These are phyloP conservation scores for Eleutherodactylus coqui DNA, from an alignment of 2,797 vertebrate species.

Conservation along the genomic window DNA sequence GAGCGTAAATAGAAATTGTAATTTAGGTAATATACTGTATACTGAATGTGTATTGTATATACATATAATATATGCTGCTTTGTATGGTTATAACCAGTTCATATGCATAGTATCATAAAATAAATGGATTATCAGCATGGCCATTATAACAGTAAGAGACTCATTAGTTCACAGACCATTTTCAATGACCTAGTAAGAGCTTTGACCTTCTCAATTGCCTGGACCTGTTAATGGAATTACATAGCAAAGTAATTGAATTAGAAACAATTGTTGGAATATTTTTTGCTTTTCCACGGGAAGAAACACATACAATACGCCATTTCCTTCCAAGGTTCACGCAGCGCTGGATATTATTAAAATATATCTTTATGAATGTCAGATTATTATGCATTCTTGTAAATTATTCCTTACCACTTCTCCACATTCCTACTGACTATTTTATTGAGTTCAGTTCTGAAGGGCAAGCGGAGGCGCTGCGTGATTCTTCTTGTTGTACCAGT, in stretches of 20 bases:
- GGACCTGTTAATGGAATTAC: conserved; percentile 24
- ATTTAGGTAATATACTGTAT: neutral
- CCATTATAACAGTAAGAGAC: neutral
- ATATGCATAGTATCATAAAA: conserved; percentile 1
- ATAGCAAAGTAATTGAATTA: neutral
- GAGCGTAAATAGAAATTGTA: neutral
- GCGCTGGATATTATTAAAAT: neutral
- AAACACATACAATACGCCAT: no score
- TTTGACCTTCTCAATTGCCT: conserved; percentile 25
- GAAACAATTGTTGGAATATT: neutral
- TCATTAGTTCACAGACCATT: conserved; percentile 19
- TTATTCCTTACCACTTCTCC: neutral
- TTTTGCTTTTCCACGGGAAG: neutral
- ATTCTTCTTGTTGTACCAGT: neutral
- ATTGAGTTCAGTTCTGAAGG: neutral
- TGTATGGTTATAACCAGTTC: conserved; percentile 7
- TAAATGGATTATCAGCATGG: neutral
- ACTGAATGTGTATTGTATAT: neutral
- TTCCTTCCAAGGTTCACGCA: neutral
- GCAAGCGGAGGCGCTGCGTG: neutral
- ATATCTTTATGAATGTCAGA: neutral
- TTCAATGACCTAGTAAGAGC: conserved; percentile 28
- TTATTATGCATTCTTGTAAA: conserved; percentile 18
- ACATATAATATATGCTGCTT: neutral
- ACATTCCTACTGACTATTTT: conserved; percentile 14